Base-by-base conservation (phyloP, 2,888 invertebrate species). In the Apamea epomidion region DNA sequence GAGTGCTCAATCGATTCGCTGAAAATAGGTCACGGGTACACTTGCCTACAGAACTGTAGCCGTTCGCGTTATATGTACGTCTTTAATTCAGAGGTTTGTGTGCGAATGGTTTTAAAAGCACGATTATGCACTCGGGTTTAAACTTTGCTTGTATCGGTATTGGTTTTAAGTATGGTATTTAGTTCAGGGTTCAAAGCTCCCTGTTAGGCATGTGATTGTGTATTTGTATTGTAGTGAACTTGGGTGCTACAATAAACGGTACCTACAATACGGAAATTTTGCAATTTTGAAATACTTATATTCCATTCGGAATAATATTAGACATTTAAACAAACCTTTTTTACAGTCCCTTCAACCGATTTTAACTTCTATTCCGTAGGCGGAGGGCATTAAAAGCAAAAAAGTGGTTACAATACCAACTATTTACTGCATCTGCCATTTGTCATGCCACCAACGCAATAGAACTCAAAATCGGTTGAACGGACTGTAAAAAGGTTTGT, bases 1-100 rank as follows among this genome's bases (percentile, higher is more conserved):
- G 93, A 90, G 84, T 85, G 80, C 85, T 89, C 86, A 88, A 94
- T 93, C 93, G 94, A 94, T 94, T 91, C 87, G 86, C 45, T 51
- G 74, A 78, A 93, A 92, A 88, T 93, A 86, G 93, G 92, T 92
- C 92, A 89, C 87, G 83, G 62, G 78, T 78, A 81, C 74, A 76
- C 69, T 78, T 54, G 65, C 70, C 58, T 73, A 78, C 78, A 78
- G 76, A 74, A 78, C 48, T 89, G 79, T 82, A 72, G 81, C 81
- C 37, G 76, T 76, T 77, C 71, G 68, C 64, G 72, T 80, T 37
- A 58, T 68, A 32, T 32, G 32, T 32, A 62, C 68, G 81, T 80
- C 84, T 85, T 85, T 80, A 76, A 81, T 82, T 85, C 64, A 62
- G 76, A 48, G 54, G 65, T 62, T 67, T 67, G 54, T 81, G 83